A percentile compares a stretch with the other conserved stretches of the same genome.
These are phyloP conservation scores for Tyria jacobaeae DNA, from an alignment of 2,888 invertebrate species.

Conservation along the genomic window DNA sequence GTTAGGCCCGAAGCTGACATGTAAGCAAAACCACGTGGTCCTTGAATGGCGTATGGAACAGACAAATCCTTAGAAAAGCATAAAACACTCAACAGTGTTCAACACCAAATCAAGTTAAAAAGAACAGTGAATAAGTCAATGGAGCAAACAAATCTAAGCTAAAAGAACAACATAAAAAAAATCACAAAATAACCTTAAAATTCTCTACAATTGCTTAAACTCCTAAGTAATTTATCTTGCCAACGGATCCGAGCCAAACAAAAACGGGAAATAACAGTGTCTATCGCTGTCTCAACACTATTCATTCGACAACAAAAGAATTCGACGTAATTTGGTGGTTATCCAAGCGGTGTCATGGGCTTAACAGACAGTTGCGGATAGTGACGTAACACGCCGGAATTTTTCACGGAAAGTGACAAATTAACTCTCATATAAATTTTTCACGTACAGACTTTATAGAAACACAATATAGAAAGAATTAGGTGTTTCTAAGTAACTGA, in stretches of 20 bases:
- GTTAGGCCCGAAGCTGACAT: no score
- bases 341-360: conserved; percentile 51
- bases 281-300: conserved; percentile 51
- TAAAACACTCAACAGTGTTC: no score
- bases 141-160: conserved; percentile 5
- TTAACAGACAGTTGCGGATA: conserved; percentile 47
- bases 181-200: conserved; percentile 22
- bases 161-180: conserved; percentile 19
- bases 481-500: no score
- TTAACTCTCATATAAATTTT: conserved; percentile 11
- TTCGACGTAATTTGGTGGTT: conserved; percentile 55
- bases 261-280: conserved; percentile 49
- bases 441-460: neutral
- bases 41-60: no score
- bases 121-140: neutral
- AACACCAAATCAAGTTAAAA: neutral
- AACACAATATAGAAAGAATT: no score
- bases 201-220: conserved; percentile 31
- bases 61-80: no score
- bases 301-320: conserved; percentile 52
- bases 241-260: conserved; percentile 42
- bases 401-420: conserved; percentile 16
- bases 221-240: conserved; percentile 44
- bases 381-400: conserved; percentile 38
- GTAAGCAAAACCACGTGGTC: no score